These are phyloP conservation scores for Sycophila sp. DNA, from an alignment of 1,140 invertebrate genomes.

Conservation along the genomic window DNA sequence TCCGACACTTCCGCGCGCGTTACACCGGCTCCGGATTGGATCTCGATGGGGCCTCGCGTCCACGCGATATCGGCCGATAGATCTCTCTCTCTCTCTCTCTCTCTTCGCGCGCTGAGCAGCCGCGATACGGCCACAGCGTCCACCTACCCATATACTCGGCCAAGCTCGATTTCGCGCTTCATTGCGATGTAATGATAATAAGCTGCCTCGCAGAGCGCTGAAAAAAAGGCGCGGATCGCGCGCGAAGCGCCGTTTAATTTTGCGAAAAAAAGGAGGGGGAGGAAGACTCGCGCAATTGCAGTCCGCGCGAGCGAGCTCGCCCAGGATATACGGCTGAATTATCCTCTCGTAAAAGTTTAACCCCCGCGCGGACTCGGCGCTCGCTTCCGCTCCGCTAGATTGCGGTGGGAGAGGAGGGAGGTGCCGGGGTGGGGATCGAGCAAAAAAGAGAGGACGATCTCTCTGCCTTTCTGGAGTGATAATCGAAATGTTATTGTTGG, in stretches of 20 bases:
- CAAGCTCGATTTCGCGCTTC: constrained; percentile 48
- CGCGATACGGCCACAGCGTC: too few relatives aligned
- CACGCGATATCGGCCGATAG: background rate
- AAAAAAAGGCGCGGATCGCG: background rate
- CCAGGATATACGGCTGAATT: background rate
- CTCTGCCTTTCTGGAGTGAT: background rate
- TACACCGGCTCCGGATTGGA: background rate
- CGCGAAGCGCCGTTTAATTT: constrained; percentile 44
- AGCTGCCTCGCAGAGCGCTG: constrained; percentile 32
- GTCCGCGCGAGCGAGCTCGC: background rate
- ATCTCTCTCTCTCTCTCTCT: background rate
- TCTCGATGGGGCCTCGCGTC: background rate
- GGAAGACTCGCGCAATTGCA: background rate
- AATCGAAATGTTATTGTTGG: background rate
- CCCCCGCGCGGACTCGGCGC: background rate
- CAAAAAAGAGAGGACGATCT: background rate
- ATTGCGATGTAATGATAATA: constrained; percentile 56
- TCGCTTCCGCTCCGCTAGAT: constrained; percentile 17
- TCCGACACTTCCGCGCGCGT: too few relatives aligned
- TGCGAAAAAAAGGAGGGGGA: constrained; percentile 42
- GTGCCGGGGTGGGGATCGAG: too few relatives aligned
- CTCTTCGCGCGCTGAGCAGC: background rate
- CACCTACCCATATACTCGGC: background rate
- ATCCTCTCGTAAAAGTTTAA: constrained; percentile 25
- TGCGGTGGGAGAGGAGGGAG: background rate